These are phyloP conservation scores for Hoplostethus mediterraneus DNA, from an alignment of 2,797 vertebrate species.

Conservation along the genomic window DNA sequence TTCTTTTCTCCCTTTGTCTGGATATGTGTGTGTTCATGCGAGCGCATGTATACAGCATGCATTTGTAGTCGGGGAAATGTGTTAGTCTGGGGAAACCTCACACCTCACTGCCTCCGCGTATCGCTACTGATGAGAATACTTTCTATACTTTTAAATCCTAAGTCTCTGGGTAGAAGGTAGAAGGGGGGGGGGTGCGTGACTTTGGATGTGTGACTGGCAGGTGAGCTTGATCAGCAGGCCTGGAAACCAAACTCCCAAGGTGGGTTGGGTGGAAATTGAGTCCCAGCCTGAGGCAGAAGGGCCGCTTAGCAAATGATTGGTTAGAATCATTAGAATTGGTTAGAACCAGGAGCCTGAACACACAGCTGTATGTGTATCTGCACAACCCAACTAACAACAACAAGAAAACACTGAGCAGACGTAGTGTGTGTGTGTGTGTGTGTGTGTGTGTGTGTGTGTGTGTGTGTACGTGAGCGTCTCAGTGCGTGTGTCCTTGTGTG, in stretches of 20 bases:
- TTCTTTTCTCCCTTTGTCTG: background rate
- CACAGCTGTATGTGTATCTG: background rate
- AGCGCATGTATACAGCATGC: background rate
- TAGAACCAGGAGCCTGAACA: background rate
- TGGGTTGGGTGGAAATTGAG: constrained; percentile 6
- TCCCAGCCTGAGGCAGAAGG: background rate
- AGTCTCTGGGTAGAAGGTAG: background rate
- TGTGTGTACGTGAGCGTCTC: background rate
- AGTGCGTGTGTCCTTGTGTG: constrained; percentile 18
- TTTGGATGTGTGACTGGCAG: constrained; percentile 8
- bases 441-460: constrained; percentile 12
- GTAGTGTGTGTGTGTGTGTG: constrained; percentile 1
- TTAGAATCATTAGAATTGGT: constrained; percentile 1
- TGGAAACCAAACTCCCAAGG: background rate
- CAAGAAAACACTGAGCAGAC: constrained; percentile 22
- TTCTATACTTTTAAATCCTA: background rate
- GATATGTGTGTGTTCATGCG: background rate
- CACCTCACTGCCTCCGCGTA: background rate
- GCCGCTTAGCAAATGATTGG: constrained; percentile 14
- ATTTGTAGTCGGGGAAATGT: background rate
- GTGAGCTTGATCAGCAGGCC: constrained; percentile 13
- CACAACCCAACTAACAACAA: constrained; percentile 28
- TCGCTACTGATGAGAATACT: background rate
- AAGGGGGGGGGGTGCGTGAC: too few species aligned
- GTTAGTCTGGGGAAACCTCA: background rate